Evolutionary conservation across 92 coral and sea anemone species (phyloP), one percentile per base, ranked within the genome.

Genomic region (Phenganax subtilis): DNA sequence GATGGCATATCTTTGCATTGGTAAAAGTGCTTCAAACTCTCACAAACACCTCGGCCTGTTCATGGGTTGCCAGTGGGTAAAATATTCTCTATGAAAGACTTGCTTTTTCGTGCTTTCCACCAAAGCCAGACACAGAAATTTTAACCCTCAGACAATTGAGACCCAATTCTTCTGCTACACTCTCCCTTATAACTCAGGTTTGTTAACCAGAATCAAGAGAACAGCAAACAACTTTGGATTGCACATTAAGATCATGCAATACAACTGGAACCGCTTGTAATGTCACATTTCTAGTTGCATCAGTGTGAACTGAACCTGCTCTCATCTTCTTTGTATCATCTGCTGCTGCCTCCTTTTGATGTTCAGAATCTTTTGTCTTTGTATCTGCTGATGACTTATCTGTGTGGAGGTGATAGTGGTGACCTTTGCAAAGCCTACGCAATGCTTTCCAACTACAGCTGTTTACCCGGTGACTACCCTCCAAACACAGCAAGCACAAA

Each of bases 131-230:
- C 57, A 79, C 84, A 14, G 87, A 62, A 28, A 84, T 63, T 51
- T 54, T 75, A 8, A 84, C 65, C 55, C 64, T 76, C 28, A 56
- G 70, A 5, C 84, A 79, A 67, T 85, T 71, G 10, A 78, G 87
- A 54, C 87, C 87, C 27, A 85, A 62, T 70, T 85, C 84, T 68
- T 79, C 84, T 25, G 74, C 55, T 3, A 85, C 81, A 80, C 85
- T 80, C 67, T 72, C 57, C n/a, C 61, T 12, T 54, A 84, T 80
- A 84, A 84, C 62, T 54, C 83, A 65, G 10, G 83, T 66, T 76
- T 84, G 70, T 3, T 68, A 55, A 54, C 87, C 87, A 2, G 82
- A 73, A 84, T 84, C 87, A 76, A 84, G 56, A 62, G 74, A 83
- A 20, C 25, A 20, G 25, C 25, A 20, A 20, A 20, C 25, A 20